phyloP scores from a whole-genome alignment of 2,113 vertebrate genomes.

The Siphamia tubifer region DNA sequence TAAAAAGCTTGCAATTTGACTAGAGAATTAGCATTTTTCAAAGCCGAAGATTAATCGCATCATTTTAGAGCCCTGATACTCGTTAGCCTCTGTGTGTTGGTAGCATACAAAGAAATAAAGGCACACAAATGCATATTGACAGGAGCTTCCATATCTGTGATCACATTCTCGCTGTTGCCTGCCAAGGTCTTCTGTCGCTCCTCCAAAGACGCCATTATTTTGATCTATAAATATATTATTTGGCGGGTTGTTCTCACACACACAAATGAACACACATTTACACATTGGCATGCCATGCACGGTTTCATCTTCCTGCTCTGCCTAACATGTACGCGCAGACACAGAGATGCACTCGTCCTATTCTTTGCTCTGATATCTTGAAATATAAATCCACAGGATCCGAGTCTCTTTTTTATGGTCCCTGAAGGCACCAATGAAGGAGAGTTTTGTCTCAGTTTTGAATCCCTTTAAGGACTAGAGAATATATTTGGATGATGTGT shows the following conservation, averaged over 20 bases:
- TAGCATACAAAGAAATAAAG: not conserved
- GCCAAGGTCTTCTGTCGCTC: slow-evolving; percentile 47
- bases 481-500: slow-evolving; percentile 14
- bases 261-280: slow-evolving; percentile 14
- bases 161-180: slow-evolving; percentile 49
- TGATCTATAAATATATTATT: slow-evolving; percentile 66
- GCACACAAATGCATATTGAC: slow-evolving; percentile 20
- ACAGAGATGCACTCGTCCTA: not conserved
- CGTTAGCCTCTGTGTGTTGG: slow-evolving; percentile 3
- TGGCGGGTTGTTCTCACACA: slow-evolving; percentile 31
- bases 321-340: not conserved
- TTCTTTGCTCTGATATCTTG: slow-evolving; percentile 23
- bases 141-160: slow-evolving; percentile 36
- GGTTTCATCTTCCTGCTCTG: not conserved
- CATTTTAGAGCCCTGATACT: not conserved
- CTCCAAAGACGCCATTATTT: slow-evolving; percentile 48
- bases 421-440: slow-evolving; percentile 39
- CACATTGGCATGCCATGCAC: slow-evolving; percentile 13
- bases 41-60: slow-evolving; percentile 10
- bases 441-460: slow-evolving; percentile 46
- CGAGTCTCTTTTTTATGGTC: not conserved
- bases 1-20: not conserved
- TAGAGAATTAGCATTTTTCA: not conserved
- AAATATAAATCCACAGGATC: slow-evolving; percentile 26
- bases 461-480: slow-evolving; percentile 36